Conservation (phyloP, 2,888 invertebrate species). For the Parnassius mnemosyne region DNA sequence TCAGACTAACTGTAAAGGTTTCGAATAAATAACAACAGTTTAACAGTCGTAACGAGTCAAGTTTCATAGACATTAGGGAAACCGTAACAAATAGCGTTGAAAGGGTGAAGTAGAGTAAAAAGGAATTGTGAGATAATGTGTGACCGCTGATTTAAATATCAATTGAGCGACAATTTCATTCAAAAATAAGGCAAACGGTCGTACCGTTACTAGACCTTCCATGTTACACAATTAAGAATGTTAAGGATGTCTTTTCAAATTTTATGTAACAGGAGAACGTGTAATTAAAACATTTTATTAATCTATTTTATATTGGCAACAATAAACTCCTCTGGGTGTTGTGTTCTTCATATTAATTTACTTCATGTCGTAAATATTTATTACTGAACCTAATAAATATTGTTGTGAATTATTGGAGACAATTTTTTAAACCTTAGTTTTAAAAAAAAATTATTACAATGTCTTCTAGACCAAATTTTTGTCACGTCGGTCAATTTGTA, state of each 20-base stretch:
- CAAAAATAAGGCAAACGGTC: conserved; percentile 5
- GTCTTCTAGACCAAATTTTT: no score
- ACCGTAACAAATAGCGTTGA: conserved; percentile 18
- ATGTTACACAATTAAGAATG: conserved; percentile 1
- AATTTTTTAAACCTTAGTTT: no score
- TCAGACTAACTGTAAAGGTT: conserved; percentile 7
- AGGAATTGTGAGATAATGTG: conserved; percentile 15
- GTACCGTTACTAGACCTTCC: conserved; percentile 17
- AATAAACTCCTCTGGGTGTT: no score
- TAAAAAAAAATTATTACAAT: no score
- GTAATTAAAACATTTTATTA: no score
- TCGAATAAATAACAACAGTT: conserved; percentile 2
- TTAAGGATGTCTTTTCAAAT: background rate
- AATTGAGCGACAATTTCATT: conserved; percentile 14
- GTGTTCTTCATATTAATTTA: no score
- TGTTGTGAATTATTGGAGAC: no score
- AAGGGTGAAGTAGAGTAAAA: conserved; percentile 16
- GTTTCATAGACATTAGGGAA: conserved; percentile 11
- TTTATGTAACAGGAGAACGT: no score
- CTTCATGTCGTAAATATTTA: no score
- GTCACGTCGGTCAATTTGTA: no score
- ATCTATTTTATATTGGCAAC: no score
- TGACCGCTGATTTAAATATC: conserved; percentile 14
- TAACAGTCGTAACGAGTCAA: conserved; percentile 4
- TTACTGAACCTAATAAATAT: no score